phyloP scores from a whole-genome alignment of 2,888 invertebrate genomes.

The Melinaea menophilus region DNA sequence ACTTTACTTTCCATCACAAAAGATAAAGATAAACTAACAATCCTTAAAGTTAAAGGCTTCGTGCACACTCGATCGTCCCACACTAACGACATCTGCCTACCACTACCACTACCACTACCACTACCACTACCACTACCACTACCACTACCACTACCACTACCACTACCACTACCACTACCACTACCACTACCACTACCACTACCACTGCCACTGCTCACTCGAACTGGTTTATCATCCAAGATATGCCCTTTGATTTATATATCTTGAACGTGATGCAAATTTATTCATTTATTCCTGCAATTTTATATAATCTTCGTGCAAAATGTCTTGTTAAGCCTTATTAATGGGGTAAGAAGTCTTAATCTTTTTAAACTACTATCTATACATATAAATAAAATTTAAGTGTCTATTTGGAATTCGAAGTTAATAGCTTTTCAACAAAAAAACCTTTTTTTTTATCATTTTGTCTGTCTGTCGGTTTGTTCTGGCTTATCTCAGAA shows the following conservation, averaged over 20 bases:
- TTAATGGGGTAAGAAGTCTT: too few species aligned
- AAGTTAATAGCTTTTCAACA: too few species aligned
- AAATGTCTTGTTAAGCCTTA: too few species aligned
- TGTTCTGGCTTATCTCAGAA: too few species aligned
- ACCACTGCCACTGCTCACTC: conserved; percentile 58
- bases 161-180: conserved; percentile 48
- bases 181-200: conserved; percentile 47
- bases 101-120: conserved; percentile 42
- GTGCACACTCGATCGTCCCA: conserved; percentile 39
- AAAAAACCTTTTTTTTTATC: too few species aligned
- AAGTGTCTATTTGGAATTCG: too few species aligned
- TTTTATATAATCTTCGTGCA: neutral
- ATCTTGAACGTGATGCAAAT: conserved; percentile 29
- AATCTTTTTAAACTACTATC: too few species aligned
- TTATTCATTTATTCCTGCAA: conserved; percentile 25
- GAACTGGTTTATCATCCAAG: conserved; percentile 34
- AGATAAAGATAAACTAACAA: neutral
- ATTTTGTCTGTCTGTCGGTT: too few species aligned
- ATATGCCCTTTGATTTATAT: conserved; percentile 42
- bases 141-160: conserved; percentile 47
- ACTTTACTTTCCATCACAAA: too few species aligned
- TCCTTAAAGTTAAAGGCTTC: neutral
- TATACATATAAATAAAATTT: too few species aligned
- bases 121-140: conserved; percentile 48
- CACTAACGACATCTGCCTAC: conserved; percentile 65